Percentiles rank a stretch among this genome's conserved stretches.
Evolutionary conservation across 2,888 invertebrate species (phyloP).

Genomic region (Drosophila lutescens): DNA sequence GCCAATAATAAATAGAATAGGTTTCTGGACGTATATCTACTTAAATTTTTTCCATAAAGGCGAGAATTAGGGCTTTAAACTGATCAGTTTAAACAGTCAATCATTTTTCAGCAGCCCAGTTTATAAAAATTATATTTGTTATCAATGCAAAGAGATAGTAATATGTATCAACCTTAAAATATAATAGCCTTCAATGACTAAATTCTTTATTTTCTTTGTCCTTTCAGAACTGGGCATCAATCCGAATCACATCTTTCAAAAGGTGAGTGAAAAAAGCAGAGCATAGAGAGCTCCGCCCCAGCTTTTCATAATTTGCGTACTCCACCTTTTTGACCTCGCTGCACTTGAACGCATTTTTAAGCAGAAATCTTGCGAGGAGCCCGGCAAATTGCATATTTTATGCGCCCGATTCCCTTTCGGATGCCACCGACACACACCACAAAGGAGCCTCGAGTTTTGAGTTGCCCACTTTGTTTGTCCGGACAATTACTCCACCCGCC

Average conservation of each 20-base stretch:
- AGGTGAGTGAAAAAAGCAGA: slow-evolving; percentile 81
- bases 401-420: too few species aligned
- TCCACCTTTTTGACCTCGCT: slow-evolving; percentile 4
- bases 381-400: too few species aligned
- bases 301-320: slow-evolving; percentile 10
- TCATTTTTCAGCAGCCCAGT: too few species aligned
- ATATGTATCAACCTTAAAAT: too few species aligned
- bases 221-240: slow-evolving; percentile 88
- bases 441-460: slow-evolving; percentile 18
- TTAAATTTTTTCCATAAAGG: too few species aligned
- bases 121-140: too few species aligned
- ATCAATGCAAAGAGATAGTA: too few species aligned
- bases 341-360: slow-evolving; percentile 19
- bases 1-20: too few species aligned
- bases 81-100: too few species aligned
- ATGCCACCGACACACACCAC: slow-evolving; percentile 13
- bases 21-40: too few species aligned
- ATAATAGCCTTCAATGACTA: not conserved
- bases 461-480: slow-evolving; percentile 63
- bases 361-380: slow-evolving; percentile 37
- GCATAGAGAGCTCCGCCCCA: not conserved
- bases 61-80: too few species aligned
- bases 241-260: slow-evolving; percentile 88
- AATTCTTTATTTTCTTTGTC: not conserved
- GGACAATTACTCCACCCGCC: slow-evolving; percentile 55